Evolutionary conservation across 2,888 invertebrate genomes (phyloP).

Genomic region (Encarsia formosa): DNA sequence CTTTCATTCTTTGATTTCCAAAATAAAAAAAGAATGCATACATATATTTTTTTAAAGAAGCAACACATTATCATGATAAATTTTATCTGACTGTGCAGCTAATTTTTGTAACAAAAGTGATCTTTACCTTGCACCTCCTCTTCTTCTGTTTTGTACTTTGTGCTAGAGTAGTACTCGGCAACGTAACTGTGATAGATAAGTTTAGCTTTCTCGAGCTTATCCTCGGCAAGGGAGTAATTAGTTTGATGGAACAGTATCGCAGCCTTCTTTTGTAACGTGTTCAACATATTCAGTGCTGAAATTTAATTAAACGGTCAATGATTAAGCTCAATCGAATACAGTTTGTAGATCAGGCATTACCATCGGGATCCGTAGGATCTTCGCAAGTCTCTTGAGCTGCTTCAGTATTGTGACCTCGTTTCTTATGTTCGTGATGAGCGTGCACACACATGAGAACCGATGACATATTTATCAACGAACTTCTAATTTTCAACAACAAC

Average conservation of each 20-base stretch:
- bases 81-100: too few relatives aligned
- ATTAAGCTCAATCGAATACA: too few relatives aligned
- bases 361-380: constrained; percentile 32
- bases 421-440: constrained; percentile 3
- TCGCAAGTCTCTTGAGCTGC: constrained; percentile 19
- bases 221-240: constrained; percentile 36
- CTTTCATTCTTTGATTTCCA: too few relatives aligned
- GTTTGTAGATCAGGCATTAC: too few relatives aligned
- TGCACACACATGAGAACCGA: constrained; percentile 52
- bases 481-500: constrained; percentile 58
- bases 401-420: constrained; percentile 20
- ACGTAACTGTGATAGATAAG: constrained; percentile 44
- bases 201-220: constrained; percentile 36
- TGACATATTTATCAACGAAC: constrained; percentile 59
- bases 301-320: too few relatives aligned
- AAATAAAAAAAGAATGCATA: too few relatives aligned
- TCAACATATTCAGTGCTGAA: constrained; percentile 38
- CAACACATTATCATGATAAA: too few relatives aligned
- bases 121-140: constrained; percentile 36
- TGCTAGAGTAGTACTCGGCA: constrained; percentile 36
- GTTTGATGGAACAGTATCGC: constrained; percentile 36
- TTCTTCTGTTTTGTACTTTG: constrained; percentile 30
- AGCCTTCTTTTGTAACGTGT: constrained; percentile 37
- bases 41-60: too few relatives aligned
- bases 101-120: too few relatives aligned